Evolutionary conservation across 2,888 invertebrate species (phyloP), one percentile per base, ranked within the genome.

Genomic region (Cheilosia soror): DNA sequence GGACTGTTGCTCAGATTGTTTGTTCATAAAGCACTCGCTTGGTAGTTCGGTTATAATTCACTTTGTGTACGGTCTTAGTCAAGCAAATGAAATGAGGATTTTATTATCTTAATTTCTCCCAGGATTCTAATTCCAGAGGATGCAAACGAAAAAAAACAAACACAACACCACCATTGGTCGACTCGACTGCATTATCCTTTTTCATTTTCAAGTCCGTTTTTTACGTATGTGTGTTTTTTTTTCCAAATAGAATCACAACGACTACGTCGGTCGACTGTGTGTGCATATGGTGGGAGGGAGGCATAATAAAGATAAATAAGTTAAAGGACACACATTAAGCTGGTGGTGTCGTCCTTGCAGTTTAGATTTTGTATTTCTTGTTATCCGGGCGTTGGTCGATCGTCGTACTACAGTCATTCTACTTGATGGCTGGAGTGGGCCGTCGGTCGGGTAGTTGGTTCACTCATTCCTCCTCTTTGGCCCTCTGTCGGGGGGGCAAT

Each of bases 61-160:
- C 76, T 85, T 81, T 80, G 75, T 81, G 65, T 76, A 76, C 81
- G 81, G 85, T 85, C 62, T 68, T 58, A 81, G 71, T 51, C 76
- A 33, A 68, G 79, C 85, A 81, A 85, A 85, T 85, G 71, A 81
- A 85, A 77, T 81, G 76, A 85, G 81, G 65, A 85, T 81, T 85
- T 85, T 85, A 85, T 85, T 81, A 81, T 85, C 81, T 85, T 85
- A 85, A 85, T 81, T 76, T 76, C 72, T 81, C 85, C 81, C 81
- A 44, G 44, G 84, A 69, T 60, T 81, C 71, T 58, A 81, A 72
- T 85, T 68, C 62, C 71, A 76, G 57, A 75, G 63, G 79, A 79
- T 63, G 58, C 33, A 71, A 25, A n/a, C 20, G 55, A 5, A 37
- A n/a, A 31, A 33, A 51, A 65, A n/a, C n/a, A 33, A 53, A n/a